Evolutionary conservation across 2,888 invertebrate genomes (phyloP).

Genomic region (Stegophylla sp.): DNA sequence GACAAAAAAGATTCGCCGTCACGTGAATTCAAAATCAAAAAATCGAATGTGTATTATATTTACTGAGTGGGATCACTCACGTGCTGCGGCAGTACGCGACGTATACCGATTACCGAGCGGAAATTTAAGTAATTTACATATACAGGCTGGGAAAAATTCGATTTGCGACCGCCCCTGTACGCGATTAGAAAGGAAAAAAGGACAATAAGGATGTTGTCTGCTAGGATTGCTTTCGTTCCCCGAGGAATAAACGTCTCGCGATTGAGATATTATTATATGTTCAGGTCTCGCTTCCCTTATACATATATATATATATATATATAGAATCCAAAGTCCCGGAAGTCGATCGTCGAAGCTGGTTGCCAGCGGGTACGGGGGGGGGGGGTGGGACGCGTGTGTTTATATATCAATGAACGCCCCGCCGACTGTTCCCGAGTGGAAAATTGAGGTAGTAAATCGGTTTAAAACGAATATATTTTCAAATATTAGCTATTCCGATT

Average conservation of each 20-base stretch:
- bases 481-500: constrained; percentile 13
- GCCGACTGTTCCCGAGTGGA: constrained; percentile 41
- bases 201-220: constrained; percentile 28
- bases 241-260: constrained; percentile 28
- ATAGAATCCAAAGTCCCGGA: constrained; percentile 41
- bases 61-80: neutral
- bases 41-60: no score
- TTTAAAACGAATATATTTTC: constrained; percentile 24
- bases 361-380: constrained; percentile 6
- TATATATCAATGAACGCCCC: constrained; percentile 43
- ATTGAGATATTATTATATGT: constrained; percentile 30
- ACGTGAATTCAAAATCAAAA: no score
- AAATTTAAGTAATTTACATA: constrained; percentile 18
- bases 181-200: constrained; percentile 37
- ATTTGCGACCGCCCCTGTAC: constrained; percentile 14
- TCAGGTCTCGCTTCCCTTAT: constrained; percentile 27
- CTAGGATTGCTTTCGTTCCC: constrained; percentile 8
- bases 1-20: no score
- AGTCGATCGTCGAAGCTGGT: constrained; percentile 21
- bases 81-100: neutral
- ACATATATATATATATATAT: no score
- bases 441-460: constrained; percentile 46
- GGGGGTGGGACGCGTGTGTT: neutral
- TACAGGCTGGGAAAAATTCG: constrained; percentile 18
- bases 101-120: constrained; percentile 13